phyloP scores from a whole-genome alignment of 2,113 vertebrate genomes.

The Peromyscus maniculatus region DNA sequence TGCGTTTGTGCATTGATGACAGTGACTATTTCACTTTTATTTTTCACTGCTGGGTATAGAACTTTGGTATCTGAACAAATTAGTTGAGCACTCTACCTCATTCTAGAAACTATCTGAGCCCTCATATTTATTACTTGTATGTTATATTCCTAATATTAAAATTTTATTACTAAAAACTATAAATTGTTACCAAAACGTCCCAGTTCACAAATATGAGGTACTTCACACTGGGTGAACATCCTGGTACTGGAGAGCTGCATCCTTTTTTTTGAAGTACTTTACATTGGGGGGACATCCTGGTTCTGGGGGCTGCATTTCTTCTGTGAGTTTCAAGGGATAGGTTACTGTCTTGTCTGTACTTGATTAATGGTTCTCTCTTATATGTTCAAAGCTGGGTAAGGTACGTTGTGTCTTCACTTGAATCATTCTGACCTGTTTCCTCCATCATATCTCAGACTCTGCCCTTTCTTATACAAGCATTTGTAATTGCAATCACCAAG shows the following conservation, averaged over 20 bases:
- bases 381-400: not conserved
- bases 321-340: not conserved
- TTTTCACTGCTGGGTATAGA: not conserved
- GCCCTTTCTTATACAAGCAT: not conserved
- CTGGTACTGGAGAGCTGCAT: not conserved
- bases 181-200: not conserved
- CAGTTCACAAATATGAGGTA: not conserved
- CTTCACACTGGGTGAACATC: not conserved
- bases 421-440: too few relatives aligned
- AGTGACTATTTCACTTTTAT: not conserved
- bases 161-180: not conserved
- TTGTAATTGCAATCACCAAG: not conserved
- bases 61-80: too few relatives aligned
- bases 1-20: not conserved
- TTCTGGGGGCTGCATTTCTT: not conserved
- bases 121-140: not conserved
- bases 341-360: not conserved
- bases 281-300: too few relatives aligned
- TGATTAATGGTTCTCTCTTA: not conserved
- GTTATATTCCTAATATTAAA: not conserved
- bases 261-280: not conserved
- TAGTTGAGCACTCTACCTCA: too few relatives aligned
- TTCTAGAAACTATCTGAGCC: not conserved
- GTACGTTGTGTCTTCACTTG: fast-evolving
- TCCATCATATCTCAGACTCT: not conserved